These are phyloP conservation scores for Cheilosia urbana DNA, from an alignment of 2,888 invertebrate genomes.

Conservation along the genomic window DNA sequence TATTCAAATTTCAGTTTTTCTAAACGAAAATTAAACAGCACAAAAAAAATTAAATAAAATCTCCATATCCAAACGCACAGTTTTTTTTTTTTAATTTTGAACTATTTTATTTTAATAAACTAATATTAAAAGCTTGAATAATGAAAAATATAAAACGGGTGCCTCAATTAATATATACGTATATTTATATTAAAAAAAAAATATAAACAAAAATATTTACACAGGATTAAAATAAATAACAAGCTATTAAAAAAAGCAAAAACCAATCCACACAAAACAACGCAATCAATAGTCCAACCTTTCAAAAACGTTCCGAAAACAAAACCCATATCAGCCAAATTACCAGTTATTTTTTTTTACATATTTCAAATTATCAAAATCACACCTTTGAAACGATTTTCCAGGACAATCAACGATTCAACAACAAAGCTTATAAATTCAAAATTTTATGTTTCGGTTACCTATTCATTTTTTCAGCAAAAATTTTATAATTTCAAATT, in stretches of 20 bases:
- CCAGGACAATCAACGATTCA: constrained; percentile 43
- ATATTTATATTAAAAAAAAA: constrained; percentile 78
- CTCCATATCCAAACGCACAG: constrained; percentile 32
- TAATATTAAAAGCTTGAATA: constrained; percentile 47
- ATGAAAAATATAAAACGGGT: constrained; percentile 82
- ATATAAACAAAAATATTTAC: constrained; percentile 73
- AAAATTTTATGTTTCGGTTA: constrained; percentile 60
- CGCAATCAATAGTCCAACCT: constrained; percentile 78
- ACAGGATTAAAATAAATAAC: constrained; percentile 51
- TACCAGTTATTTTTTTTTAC: constrained; percentile 38
- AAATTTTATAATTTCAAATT: constrained; percentile 16
- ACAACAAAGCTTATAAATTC: constrained; percentile 31
- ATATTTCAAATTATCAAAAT: constrained; percentile 58
- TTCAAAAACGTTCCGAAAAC: constrained; percentile 83
- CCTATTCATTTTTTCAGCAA: constrained; percentile 5
- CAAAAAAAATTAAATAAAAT: not conserved
- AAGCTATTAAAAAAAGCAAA: constrained; percentile 20
- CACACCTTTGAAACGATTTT: constrained; percentile 72
- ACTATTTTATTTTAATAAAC: constrained; percentile 16
- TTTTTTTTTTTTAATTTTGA: constrained; percentile 2
- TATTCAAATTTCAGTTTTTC: not conserved
- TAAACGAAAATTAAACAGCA: not conserved
- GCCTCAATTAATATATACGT: constrained; percentile 80
- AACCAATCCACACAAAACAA: constrained; percentile 34
- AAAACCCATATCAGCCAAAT: constrained; percentile 48